Evolutionary conservation across 2,113 vertebrate species (phyloP).

Genomic region (Pterophyllum scalare): DNA sequence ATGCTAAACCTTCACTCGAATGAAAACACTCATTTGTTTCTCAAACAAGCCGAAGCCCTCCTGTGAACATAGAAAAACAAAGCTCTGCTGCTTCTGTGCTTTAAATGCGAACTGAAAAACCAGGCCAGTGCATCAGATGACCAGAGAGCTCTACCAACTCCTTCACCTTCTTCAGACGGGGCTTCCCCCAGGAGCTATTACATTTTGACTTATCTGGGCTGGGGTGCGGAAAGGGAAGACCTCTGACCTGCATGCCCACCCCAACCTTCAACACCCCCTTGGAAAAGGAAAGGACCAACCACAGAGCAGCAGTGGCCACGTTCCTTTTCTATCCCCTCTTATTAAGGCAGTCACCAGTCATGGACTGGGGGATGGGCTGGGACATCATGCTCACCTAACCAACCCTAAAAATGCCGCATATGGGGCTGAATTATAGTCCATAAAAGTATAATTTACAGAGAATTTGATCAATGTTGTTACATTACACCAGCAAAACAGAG

Average conservation of each 20-base stretch:
- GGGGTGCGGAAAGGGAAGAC: slow-evolving; percentile 68
- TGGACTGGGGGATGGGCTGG: not conserved
- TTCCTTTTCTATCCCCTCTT: slow-evolving; percentile 44
- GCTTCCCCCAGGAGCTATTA: slow-evolving; percentile 71
- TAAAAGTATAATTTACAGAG: not conserved
- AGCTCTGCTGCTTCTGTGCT: slow-evolving; percentile 4
- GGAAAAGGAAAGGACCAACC: slow-evolving; percentile 69
- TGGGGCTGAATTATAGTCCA: not conserved
- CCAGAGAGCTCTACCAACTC: slow-evolving; percentile 39
- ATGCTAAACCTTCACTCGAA: slow-evolving; percentile 35
- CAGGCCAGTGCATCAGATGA: slow-evolving; percentile 30
- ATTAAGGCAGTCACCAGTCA: slow-evolving; percentile 59
- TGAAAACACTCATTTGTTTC: slow-evolving; percentile 54
- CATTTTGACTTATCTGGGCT: slow-evolving; percentile 70
- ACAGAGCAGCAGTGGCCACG: slow-evolving; percentile 42
- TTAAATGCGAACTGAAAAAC: slow-evolving; percentile 28
- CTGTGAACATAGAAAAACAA: not conserved
- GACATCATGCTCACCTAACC: not conserved
- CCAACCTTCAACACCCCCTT: slow-evolving; percentile 43
- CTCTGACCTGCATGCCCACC: slow-evolving; percentile 52
- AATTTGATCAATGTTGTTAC: not conserved
- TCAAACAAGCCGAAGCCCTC: slow-evolving; percentile 57
- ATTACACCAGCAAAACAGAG: not conserved
- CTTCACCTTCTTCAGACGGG: slow-evolving; percentile 51
- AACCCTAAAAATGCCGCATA: not conserved